phyloP scores from a whole-genome alignment of 2,888 invertebrate genomes.

The Tenthredo notha region DNA sequence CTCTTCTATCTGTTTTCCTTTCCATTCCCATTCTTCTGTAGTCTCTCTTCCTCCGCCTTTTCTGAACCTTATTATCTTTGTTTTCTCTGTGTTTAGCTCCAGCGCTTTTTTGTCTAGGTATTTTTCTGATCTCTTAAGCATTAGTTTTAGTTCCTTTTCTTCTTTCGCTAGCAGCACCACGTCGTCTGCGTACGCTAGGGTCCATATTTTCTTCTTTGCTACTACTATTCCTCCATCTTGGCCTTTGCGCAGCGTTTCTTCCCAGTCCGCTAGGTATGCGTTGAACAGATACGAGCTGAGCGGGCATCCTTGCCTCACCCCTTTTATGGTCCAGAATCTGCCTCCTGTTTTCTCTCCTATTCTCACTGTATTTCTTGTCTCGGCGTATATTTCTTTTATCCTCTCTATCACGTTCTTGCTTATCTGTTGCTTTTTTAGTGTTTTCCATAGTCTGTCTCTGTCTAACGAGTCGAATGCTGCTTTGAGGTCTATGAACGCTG shows the following conservation, averaged over 20 bases:
- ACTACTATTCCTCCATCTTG: constrained; percentile 49
- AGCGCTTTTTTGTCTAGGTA: constrained; percentile 27
- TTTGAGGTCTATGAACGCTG: constrained; percentile 53
- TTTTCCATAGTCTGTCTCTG: constrained; percentile 50
- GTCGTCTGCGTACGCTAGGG: constrained; percentile 56
- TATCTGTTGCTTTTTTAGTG: constrained; percentile 47
- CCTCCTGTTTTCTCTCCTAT: background rate
- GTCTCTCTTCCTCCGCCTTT: constrained; percentile 38
- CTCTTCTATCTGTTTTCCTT: constrained; percentile 46
- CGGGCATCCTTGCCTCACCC: constrained; percentile 54
- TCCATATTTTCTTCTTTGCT: constrained; percentile 45
- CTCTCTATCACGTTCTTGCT: constrained; percentile 25
- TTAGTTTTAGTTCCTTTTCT: constrained; percentile 38
- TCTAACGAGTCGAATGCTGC: constrained; percentile 58
- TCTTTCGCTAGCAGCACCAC: constrained; percentile 49
- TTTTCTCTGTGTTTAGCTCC: constrained; percentile 47
- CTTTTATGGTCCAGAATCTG: constrained; percentile 48
- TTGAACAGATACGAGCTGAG: constrained; percentile 52
- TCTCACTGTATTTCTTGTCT: constrained; percentile 52
- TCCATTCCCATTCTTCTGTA: constrained; percentile 27
- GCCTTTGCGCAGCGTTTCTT: constrained; percentile 50
- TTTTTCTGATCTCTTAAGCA: constrained; percentile 38
- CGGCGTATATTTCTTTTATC: constrained; percentile 51
- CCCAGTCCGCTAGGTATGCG: constrained; percentile 55
- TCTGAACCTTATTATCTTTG: constrained; percentile 55